A percentile compares a stretch with the other conserved stretches of the same genome.
Evolutionary conservation across 2,888 invertebrate species (phyloP).

Genomic region (Adela reaumurella): DNA sequence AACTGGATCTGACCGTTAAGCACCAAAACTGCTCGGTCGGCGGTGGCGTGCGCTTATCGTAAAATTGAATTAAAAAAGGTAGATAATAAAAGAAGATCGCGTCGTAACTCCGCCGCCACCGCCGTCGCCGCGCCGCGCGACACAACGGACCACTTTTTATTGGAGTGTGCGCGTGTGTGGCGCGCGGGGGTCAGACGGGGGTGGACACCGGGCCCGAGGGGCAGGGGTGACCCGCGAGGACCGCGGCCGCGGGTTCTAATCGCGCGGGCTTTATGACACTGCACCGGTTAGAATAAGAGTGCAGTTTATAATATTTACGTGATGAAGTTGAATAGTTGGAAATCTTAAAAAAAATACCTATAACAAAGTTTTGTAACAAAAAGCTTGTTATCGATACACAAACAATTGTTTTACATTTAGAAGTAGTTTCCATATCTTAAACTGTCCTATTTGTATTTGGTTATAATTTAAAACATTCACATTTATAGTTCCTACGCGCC

Average conservation of each 20-base stretch:
- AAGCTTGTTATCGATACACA: too few relatives aligned
- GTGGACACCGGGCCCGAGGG: slow-evolving; percentile 20
- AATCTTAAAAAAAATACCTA: too few relatives aligned
- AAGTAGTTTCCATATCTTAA: too few relatives aligned
- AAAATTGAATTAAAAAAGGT: slow-evolving; percentile 52
- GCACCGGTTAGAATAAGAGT: slow-evolving; percentile 13
- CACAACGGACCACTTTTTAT: slow-evolving; percentile 51
- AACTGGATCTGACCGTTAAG: neutral
- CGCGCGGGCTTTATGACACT: slow-evolving; percentile 30
- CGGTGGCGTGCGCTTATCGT: slow-evolving; percentile 36
- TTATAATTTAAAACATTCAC: too few relatives aligned
- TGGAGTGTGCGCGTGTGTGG: slow-evolving; percentile 14
- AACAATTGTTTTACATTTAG: too few relatives aligned
- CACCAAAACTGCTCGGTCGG: slow-evolving; percentile 2
- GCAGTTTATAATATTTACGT: too few relatives aligned
- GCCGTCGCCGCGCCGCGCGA: slow-evolving; percentile 51
- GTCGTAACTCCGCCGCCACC: slow-evolving; percentile 53
- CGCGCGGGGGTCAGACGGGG: slow-evolving; percentile 32
- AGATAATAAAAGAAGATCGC: slow-evolving; percentile 48
- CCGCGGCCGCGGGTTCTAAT: slow-evolving; percentile 24
- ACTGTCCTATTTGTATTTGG: too few relatives aligned
- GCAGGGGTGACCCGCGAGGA: slow-evolving; percentile 12
- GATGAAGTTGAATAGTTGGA: too few relatives aligned
- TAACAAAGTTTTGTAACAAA: too few relatives aligned
- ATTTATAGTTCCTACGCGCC: too few relatives aligned